Evolutionary conservation across 2,797 vertebrate species (phyloP).

Genomic region (Zonotrichia albicollis): DNA sequence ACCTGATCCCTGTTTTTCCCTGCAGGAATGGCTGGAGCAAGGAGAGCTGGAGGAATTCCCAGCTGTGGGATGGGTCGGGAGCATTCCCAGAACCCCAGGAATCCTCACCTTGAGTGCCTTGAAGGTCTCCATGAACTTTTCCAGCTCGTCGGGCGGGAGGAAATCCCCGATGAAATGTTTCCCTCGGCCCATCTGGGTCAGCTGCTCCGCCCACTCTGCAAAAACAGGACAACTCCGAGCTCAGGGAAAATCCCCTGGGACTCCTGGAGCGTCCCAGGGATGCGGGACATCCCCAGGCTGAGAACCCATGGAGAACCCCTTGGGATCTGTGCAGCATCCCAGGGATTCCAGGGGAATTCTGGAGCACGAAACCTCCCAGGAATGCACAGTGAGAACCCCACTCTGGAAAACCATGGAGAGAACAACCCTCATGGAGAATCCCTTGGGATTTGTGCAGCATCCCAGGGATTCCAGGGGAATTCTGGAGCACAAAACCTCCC

Average conservation of each 20-base stretch:
- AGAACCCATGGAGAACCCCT: neutral
- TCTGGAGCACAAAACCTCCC: too few relatives aligned
- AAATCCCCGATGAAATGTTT: slow-evolving; percentile 99
- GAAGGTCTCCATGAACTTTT: slow-evolving; percentile 99
- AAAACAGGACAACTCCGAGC: neutral
- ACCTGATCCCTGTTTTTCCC: neutral
- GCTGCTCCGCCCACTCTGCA: slow-evolving; percentile 96
- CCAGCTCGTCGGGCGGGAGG: slow-evolving; percentile 94
- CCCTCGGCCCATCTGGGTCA: slow-evolving; percentile 97
- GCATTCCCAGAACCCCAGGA: neutral
- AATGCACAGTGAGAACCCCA: too few relatives aligned
- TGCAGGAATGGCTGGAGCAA: neutral
- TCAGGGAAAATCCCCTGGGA: neutral
- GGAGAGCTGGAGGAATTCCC: neutral
- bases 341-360: too few relatives aligned
- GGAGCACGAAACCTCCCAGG: too few relatives aligned
- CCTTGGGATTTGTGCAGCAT: neutral
- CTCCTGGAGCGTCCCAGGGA: neutral
- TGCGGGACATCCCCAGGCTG: neutral
- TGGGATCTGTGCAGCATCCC: neutral
- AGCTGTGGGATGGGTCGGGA: neutral
- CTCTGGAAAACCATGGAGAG: neutral
- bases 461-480: too few relatives aligned
- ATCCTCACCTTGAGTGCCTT: slow-evolving; percentile 91
- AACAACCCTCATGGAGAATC: neutral